Evolutionary conservation across 2,113 vertebrate species (phyloP).

Genomic region (Accipiter virgatus): DNA sequence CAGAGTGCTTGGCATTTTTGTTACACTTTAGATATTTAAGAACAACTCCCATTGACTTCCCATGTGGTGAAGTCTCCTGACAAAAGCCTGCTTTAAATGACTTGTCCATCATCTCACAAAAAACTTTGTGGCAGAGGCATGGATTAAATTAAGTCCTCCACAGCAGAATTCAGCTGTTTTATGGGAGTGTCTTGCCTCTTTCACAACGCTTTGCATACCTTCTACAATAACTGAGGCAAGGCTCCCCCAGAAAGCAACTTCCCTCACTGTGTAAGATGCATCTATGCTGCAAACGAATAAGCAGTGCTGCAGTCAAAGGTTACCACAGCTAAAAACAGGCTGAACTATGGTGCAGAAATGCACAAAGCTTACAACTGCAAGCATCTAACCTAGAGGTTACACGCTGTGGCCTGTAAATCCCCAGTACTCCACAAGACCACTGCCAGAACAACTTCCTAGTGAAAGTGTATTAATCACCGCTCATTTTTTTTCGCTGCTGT

Average conservation of each 20-base stretch:
- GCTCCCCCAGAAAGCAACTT: background rate
- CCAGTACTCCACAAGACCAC: background rate
- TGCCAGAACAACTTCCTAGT: background rate
- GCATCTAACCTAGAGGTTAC: background rate
- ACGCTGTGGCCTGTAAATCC: background rate
- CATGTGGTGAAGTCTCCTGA: background rate
- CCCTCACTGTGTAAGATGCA: background rate
- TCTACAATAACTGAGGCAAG: background rate
- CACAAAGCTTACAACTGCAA: background rate
- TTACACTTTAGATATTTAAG: background rate
- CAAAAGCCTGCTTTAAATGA: background rate
- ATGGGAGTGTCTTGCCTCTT: background rate
- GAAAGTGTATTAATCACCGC: background rate
- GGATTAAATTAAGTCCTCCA: background rate
- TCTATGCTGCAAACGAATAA: background rate
- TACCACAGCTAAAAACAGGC: background rate
- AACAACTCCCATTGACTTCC: background rate
- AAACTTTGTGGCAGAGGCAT: background rate
- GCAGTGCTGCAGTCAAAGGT: background rate
- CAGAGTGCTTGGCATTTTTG: background rate
- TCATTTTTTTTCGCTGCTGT: background rate
- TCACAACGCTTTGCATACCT: background rate
- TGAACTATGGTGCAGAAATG: background rate
- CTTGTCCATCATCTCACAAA: slow-evolving; percentile 1
- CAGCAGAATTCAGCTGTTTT: background rate